Evolutionary conservation across 2,888 invertebrate genomes (phyloP), one percentile per base, ranked within the genome.

Genomic region (Zygothrica quintamaculata): DNA sequence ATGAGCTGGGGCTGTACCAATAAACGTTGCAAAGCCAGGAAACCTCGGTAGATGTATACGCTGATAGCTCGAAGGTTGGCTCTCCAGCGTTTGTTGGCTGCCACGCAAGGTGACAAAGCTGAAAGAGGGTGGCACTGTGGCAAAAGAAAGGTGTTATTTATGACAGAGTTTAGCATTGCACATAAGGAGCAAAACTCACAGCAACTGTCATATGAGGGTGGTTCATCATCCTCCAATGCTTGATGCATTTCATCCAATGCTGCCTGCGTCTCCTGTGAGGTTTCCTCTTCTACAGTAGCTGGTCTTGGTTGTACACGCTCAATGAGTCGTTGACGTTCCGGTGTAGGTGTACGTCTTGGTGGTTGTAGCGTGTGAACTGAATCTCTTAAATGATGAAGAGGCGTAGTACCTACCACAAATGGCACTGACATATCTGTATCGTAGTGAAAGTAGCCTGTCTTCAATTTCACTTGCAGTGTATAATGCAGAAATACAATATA

Each of bases 401-500:
- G 88, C 33, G 74, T 84, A 0, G 89, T 89, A 40, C 89, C 89
- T 29, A 89, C 78, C 3, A 86, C 73, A 15, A 89, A 73, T 1
- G 89, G 89, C 53, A 81, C 87, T 2, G 84, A 80, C 11, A 89
- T 57, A 37, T 88, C 85, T 9, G 85, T 87, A 42, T 89, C 88
- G 33, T 88, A 88, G 58, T 89, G 89, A 39, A 89, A 88, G 46
- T 57, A 79, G 0, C 89, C 89, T 1, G 89, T 89, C 62, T 88
- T 88, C 12, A 89, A 62, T 42, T 81, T 87, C 11, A 88, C 76
- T 57, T 88, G 88, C 36, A 89, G 65, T 37, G 84, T 85, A 33
- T 89, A 89, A 46, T 89, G 89, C 9, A 89, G 56, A 25, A 88
- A 89, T 11, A 89, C 89, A 43, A 89, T 89, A 42, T 88, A 89